Evolutionary conservation across 2,888 invertebrate genomes (phyloP), one percentile per base, ranked within the genome.

Genomic region (Chrysolina americana): DNA sequence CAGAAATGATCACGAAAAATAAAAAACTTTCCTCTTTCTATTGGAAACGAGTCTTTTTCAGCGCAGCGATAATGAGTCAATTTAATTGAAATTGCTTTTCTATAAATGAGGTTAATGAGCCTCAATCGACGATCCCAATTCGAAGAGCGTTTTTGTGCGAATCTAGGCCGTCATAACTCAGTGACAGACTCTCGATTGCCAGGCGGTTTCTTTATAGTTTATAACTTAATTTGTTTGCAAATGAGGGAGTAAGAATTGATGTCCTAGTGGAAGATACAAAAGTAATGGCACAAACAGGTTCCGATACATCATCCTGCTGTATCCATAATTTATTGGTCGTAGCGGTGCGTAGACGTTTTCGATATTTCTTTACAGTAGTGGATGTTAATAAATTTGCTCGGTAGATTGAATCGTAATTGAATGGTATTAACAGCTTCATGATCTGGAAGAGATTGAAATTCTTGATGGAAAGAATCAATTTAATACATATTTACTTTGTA

Each of bases 21-120:
- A 6, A 36, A 36, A 36, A 59, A 59, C 28, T 15, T 6, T 15
- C 19, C n/a, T 59, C 0, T 36, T 23, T n/a, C 36, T 59, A 59
- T n/a, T 36, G 23, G 36, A 59, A 59, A 28, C 36, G 36, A 23
- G 15, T 36, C 59, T 59, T 28, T 59, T 59, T n/a, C 59, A 28
- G 28, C 1, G 59, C 59, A 23, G 11, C 59, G 59, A 28, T 59
- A 59, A 59, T 28, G 36, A 59, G 59, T 28, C 59, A 59, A 59
- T 59, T 59, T 59, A 59, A 59, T 59, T 59, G 59, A 36, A 59
- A 59, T 36, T n/a, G 36, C 59, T 59, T 36, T 59, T 53, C 68
- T 4, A 1, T n/a, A 56, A 68, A 56, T 53, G 41, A 53, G 68
- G 68, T 68, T 68, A 68, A 68, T 68, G 68, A 53, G 68, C 36